Conservation (phyloP, 2,888 invertebrate genomes). For the Trichogramma dendrolimi region DNA sequence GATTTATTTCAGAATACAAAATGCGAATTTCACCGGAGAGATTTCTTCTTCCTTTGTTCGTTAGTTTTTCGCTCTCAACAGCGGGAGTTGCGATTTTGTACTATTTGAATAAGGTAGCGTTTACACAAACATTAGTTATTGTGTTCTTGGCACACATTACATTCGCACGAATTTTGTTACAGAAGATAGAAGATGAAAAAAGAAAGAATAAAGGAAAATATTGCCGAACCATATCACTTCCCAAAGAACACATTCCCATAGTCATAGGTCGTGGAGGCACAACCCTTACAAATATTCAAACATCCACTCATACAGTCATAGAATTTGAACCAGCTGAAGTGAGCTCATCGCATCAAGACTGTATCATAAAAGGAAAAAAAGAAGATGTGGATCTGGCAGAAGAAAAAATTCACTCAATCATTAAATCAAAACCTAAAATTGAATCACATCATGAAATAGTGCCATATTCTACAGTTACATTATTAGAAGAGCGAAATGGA, state of each 20-base stretch:
- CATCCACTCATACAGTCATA: slow-evolving; percentile 65
- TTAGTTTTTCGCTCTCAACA: slow-evolving; percentile 68
- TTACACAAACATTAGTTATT: slow-evolving; percentile 4
- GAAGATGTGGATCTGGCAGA: slow-evolving; percentile 71
- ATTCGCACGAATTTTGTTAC: slow-evolving; percentile 5
- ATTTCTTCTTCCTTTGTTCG: slow-evolving; percentile 55
- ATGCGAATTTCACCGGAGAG: slow-evolving; percentile 38
- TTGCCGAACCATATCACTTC: slow-evolving; percentile 57
- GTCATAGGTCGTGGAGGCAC: slow-evolving; percentile 72
- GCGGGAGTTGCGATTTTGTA: slow-evolving; percentile 67
- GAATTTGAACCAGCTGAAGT: slow-evolving; percentile 52
- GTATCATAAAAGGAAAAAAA: slow-evolving; percentile 67
- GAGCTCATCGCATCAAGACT: slow-evolving; percentile 60
- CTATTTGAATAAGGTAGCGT: slow-evolving; percentile 64
- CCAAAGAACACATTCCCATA: slow-evolving; percentile 62
- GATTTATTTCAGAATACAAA: slow-evolving; percentile 24
- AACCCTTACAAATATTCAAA: slow-evolving; percentile 73
- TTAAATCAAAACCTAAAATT: slow-evolving; percentile 66
- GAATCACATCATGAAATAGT: slow-evolving; percentile 66
- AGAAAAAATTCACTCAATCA: slow-evolving; percentile 64
- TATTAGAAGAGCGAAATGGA: slow-evolving; percentile 73
- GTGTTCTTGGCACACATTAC: slow-evolving; percentile 1
- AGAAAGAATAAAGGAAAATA: slow-evolving; percentile 32
- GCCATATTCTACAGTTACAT: slow-evolving; percentile 64
- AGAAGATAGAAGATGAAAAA: slow-evolving; percentile 42